Conservation (phyloP, 1,140 invertebrate species). For the Zaprionus tsacasi region DNA sequence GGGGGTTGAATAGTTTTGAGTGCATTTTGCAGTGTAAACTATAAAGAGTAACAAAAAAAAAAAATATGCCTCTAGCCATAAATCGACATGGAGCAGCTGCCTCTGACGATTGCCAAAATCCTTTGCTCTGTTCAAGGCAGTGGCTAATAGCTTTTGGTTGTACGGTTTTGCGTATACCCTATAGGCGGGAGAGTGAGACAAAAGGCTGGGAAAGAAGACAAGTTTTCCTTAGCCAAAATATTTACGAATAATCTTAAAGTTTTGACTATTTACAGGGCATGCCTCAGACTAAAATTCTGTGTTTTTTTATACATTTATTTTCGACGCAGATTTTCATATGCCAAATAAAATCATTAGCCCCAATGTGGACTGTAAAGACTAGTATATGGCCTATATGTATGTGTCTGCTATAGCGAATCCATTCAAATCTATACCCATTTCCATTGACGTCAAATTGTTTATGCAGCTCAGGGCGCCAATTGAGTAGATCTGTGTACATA, state of each 20-base stretch:
- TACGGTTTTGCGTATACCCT: constrained; percentile 17
- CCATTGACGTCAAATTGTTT: constrained; percentile 77
- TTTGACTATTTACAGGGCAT: constrained; percentile 14
- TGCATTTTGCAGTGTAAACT: constrained; percentile 46
- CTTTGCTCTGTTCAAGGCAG: constrained; percentile 19
- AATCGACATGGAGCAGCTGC: constrained; percentile 23
- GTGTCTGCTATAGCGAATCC: not conserved
- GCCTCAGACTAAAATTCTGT: constrained; percentile 22
- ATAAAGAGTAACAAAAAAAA: constrained; percentile 7
- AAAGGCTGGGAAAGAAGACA: not conserved
- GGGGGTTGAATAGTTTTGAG: constrained; percentile 39
- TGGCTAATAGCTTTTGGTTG: constrained; percentile 40
- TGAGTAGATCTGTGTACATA: constrained; percentile 39
- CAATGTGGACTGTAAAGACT: not conserved
- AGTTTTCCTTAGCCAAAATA: not conserved
- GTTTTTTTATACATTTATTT: constrained; percentile 18
- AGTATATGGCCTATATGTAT: not conserved
- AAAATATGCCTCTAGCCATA: constrained; percentile 27
- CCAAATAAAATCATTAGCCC: constrained; percentile 31
- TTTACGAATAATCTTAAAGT: not conserved
- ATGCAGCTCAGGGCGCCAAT: constrained; percentile 60
- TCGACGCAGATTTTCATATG: constrained; percentile 37
- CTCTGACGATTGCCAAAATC: constrained; percentile 30
- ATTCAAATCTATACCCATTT: constrained; percentile 28
- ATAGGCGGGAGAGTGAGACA: not conserved